A percentile compares a stretch with the other conserved stretches of the same genome.
These are phyloP conservation scores for Penaeus monodon DNA, from an alignment of 2,888 invertebrate genomes.

Conservation along the genomic window DNA sequence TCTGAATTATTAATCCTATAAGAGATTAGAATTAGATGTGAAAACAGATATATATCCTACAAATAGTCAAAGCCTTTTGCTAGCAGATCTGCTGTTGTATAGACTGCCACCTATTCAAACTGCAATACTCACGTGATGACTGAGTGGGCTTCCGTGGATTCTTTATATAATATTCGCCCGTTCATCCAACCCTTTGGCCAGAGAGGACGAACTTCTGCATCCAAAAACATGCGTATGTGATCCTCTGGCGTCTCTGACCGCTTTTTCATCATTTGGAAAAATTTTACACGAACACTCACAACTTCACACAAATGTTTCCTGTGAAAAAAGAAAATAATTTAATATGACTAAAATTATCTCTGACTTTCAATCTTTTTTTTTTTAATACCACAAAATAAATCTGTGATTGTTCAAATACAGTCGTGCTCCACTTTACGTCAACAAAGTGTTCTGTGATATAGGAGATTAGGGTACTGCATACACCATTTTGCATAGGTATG, in stretches of 20 bases:
- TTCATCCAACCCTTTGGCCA: conserved; percentile 81
- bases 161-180: conserved; percentile 68
- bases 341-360: background rate
- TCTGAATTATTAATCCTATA: too few relatives aligned
- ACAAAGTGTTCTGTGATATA: too few relatives aligned
- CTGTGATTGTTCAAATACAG: too few relatives aligned
- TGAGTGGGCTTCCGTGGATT: conserved; percentile 48
- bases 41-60: too few relatives aligned
- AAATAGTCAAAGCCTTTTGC: too few relatives aligned
- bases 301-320: conserved; percentile 70
- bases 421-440: too few relatives aligned
- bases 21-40: too few relatives aligned
- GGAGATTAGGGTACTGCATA: too few relatives aligned
- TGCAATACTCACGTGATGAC: conserved; percentile 58
- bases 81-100: too few relatives aligned
- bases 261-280: conserved; percentile 72
- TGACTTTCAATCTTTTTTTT: too few relatives aligned
- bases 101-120: background rate
- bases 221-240: conserved; percentile 74
- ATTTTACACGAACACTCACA: conserved; percentile 71
- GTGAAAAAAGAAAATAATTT: background rate
- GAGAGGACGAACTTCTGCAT: conserved; percentile 75
- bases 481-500: too few relatives aligned
- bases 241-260: conserved; percentile 72
- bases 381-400: too few relatives aligned